A percentile compares a stretch with the other conserved stretches of the same genome.
Evolutionary conservation across 1,140 invertebrate genomes (phyloP).

Genomic region (Euura lappo): DNA sequence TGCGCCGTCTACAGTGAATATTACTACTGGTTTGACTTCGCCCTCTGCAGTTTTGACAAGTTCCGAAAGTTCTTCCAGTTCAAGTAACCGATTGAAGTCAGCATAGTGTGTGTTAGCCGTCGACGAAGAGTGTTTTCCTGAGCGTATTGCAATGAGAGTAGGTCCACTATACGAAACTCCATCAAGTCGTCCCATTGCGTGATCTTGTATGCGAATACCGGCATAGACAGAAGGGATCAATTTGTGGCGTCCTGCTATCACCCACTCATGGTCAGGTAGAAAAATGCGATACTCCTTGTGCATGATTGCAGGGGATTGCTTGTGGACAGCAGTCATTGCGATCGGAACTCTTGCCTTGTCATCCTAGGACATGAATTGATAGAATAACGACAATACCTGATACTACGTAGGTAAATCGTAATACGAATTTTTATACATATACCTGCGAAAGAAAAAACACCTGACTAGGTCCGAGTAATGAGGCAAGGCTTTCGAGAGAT

Average conservation of each 20-base stretch:
- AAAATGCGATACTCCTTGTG: constrained; percentile 38
- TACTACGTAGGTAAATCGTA: too few relatives aligned
- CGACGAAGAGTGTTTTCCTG: constrained; percentile 35
- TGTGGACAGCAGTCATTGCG: constrained; percentile 22
- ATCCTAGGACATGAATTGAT: constrained; percentile 34
- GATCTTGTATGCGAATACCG: constrained; percentile 18
- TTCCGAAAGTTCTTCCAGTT: constrained; percentile 31
- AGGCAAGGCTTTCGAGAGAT: constrained; percentile 17
- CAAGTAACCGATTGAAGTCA: constrained; percentile 41
- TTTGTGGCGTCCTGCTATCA: constrained; percentile 42
- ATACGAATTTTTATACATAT: too few relatives aligned
- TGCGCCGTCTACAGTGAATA: constrained; percentile 47
- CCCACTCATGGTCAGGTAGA: constrained; percentile 47
- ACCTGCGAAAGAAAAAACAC: constrained; percentile 19
- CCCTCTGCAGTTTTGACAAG: constrained; percentile 32
- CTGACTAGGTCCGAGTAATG: constrained; percentile 11
- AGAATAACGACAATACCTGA: constrained; percentile 33
- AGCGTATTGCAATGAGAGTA: constrained; percentile 41
- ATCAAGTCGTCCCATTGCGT: constrained; percentile 20
- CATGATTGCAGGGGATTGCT: constrained; percentile 37
- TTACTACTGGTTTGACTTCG: constrained; percentile 46
- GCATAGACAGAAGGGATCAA: constrained; percentile 49
- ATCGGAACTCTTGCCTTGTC: constrained; percentile 31
- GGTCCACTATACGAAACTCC: constrained; percentile 32
- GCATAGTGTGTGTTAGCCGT: constrained; percentile 35